Base-by-base conservation (phyloP, 2,797 vertebrate genomes). In the Aeoliscus strigatus region DNA sequence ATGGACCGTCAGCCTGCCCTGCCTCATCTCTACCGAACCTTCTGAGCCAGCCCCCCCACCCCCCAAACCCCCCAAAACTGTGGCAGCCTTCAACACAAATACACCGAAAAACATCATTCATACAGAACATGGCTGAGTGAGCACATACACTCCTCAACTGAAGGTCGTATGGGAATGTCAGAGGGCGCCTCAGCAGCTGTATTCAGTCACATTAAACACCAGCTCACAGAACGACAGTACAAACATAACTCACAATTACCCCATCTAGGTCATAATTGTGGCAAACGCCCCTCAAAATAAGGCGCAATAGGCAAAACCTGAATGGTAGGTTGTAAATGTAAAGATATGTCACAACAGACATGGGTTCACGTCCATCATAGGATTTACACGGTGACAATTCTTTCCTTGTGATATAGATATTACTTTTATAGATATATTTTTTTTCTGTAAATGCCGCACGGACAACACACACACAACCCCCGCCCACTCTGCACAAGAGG, bases 1-100 rank as follows among this genome's bases (percentile, higher is more conserved):
- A 27, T 4, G 24, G 10, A 8, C 23, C 2, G 17, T 41, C 23
- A 64, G 26, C 55, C 47, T 3, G 27, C 2, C 17, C 47, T 5
- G 35, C 27, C 26, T 46, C 34, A 44, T 57, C 43, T 43, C 17
- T 17, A 36, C 18, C 14, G 32, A 54, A 58, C 43, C 47, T 27
- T 32, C 34, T 39, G 10, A 16, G 11, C 5, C 27, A 2, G 35
- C 70, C 51, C 49, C 66, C 9, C 14, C 14, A 12, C 14, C 30
- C 7, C 14, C 7, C 14, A n/a, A n/a, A n/a, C n/a, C n/a, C n/a
- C n/a, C n/a, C n/a, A n/a, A n/a, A n/a, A 24, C 29, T 32, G 44
- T 13, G 28, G 36, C 36, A 16, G 14, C 33, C 25, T 24, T 45
- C 39, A 47, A 30, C 5, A 27, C 29, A 53, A 38, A 66, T 30